These are phyloP conservation scores for Cygnus buccinator DNA, from an alignment of 2,113 vertebrate genomes.

Conservation along the genomic window DNA sequence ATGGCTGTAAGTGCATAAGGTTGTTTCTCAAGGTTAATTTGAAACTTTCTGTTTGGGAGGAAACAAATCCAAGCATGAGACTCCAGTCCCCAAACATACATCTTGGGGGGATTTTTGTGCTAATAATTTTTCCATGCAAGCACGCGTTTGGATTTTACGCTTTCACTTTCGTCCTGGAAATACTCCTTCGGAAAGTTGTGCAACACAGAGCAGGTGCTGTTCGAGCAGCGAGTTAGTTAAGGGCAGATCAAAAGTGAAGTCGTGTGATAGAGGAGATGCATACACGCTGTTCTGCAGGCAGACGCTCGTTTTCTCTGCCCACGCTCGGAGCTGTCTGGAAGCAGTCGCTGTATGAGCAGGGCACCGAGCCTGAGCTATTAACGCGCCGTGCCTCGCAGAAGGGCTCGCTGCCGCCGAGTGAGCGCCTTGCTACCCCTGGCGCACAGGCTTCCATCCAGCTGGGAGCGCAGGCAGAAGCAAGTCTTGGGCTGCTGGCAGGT, in stretches of 20 bases:
- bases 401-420: neutral
- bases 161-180: neutral
- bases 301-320: neutral
- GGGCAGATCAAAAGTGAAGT: neutral
- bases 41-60: neutral
- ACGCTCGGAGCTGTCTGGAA: neutral
- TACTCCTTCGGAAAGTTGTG: neutral
- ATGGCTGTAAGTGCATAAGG: neutral
- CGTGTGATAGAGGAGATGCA: neutral
- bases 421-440: neutral
- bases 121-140: no score
- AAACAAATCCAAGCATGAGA: neutral
- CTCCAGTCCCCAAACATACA: neutral
- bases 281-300: neutral
- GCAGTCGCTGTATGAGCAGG: neutral
- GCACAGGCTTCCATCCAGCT: neutral
- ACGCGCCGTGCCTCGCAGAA: rapidly evolving
- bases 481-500: neutral
- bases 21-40: neutral
- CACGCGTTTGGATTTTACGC: no score
- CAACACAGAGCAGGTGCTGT: neutral
- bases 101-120: neutral
- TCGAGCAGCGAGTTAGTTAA: neutral
- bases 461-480: neutral
- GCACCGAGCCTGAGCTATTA: rapidly evolving